A percentile compares a stretch with the other conserved stretches of the same genome.
Evolutionary conservation across 2,113 vertebrate species (phyloP).

Genomic region (Ancistrus triradiatus): DNA sequence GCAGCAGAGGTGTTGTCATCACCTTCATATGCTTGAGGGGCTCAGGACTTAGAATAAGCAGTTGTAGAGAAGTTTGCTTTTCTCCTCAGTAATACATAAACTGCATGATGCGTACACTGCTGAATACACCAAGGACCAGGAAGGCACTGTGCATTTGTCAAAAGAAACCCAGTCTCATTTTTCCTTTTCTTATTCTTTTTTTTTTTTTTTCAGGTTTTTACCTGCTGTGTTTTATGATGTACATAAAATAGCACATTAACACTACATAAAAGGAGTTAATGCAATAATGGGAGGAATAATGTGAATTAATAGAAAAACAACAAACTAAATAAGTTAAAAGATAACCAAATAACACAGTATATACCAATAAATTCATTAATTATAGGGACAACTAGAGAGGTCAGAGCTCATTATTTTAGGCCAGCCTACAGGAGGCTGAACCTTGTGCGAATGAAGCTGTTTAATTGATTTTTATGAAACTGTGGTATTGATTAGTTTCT

Average conservation of each 20-base stretch:
- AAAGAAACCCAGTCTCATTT: constrained; percentile 21
- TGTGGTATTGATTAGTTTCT: constrained; percentile 61
- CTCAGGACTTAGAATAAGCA: constrained; percentile 52
- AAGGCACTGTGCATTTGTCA: constrained; percentile 15
- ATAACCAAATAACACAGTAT: too few species aligned
- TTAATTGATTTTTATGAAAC: constrained; percentile 67
- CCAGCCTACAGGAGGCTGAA: too few species aligned
- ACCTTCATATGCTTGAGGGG: constrained; percentile 56
- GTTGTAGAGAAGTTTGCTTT: constrained; percentile 16
- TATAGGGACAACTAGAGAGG: too few species aligned
- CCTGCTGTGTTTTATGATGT: too few species aligned
- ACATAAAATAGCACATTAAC: too few species aligned
- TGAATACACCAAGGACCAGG: constrained; percentile 14
- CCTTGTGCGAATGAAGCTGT: constrained; percentile 41
- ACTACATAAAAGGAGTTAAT: too few species aligned
- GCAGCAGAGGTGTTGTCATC: constrained; percentile 64
- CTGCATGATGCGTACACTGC: background rate
- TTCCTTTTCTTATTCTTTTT: background rate
- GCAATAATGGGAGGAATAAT: too few species aligned
- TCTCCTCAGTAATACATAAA: constrained; percentile 33
- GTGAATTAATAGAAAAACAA: too few species aligned
- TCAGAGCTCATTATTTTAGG: too few species aligned
- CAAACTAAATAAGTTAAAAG: too few species aligned
- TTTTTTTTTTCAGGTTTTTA: background rate
- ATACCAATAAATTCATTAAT: too few species aligned